These are phyloP conservation scores for Habropoda laboriosa DNA, from an alignment of 1,140 invertebrate species.

Conservation along the genomic window DNA sequence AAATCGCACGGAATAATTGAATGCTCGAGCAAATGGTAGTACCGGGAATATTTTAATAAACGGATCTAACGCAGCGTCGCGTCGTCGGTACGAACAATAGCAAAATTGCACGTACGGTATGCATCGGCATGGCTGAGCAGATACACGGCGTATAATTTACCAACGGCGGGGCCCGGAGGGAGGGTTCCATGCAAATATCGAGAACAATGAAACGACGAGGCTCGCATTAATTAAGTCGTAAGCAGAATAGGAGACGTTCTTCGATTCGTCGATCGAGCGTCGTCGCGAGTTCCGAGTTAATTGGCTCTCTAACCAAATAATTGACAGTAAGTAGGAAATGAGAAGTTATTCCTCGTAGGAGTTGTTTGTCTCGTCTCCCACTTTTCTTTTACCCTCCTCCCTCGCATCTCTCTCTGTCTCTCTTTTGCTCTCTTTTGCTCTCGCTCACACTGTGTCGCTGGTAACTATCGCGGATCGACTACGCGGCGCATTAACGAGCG, in stretches of 20 bases:
- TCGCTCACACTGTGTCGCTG: no score
- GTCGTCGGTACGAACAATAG: constrained; percentile 1
- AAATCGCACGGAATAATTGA: neutral
- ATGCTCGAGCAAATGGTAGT: neutral
- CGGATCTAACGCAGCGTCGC: neutral
- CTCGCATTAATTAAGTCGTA: constrained; percentile 50
- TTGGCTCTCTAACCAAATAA: constrained; percentile 55
- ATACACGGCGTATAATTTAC: constrained; percentile 39
- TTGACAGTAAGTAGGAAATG: constrained; percentile 55
- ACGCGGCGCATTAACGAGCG: constrained; percentile 43
- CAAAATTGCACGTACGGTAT: constrained; percentile 6
- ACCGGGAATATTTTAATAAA: constrained; percentile 27
- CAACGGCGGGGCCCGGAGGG: constrained; percentile 17
- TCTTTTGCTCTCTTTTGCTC: no score
- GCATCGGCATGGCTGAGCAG: constrained; percentile 29
- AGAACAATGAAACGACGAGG: constrained; percentile 51
- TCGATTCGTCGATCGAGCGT: constrained; percentile 47
- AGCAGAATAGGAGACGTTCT: constrained; percentile 49
- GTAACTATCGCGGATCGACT: constrained; percentile 35
- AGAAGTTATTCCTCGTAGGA: constrained; percentile 54
- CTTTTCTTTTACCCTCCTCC: no score
- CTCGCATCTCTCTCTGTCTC: no score
- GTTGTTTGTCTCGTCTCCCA: constrained; percentile 49
- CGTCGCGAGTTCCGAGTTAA: constrained; percentile 40
- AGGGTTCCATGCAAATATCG: constrained; percentile 44